Base-by-base conservation (phyloP, 35 echinoderm and acorn worm genomes). In the Apostichopus californicus region DNA sequence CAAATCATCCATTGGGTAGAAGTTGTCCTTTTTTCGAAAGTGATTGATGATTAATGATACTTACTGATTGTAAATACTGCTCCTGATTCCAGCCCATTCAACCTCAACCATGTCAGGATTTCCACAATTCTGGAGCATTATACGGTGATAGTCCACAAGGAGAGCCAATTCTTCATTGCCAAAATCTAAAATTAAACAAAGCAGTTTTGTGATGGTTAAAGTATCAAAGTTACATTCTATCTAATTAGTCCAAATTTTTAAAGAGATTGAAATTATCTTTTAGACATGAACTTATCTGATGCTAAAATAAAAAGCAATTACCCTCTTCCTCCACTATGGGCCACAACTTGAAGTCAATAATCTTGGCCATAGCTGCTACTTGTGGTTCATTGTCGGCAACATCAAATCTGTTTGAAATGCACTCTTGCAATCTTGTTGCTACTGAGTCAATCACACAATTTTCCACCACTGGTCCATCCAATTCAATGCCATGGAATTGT, bases 281-380 rank as follows among this genome's bases (percentile, higher is more conserved):
- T 34, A 34, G 28, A 34, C 28, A 34, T 34, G 28, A 34, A 34
- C 28, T 34, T 34, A 34, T 34, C 28, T 34, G 28, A 34, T 34
- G 28, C 28, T 34, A 34, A 34, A 34, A 34, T 34, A 34, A 34
- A 81, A 20, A 46, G 7, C 80, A n/a, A n/a, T 56, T 54, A 56
- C 80, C 80, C 5, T 83, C 12, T 83, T 83, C 54, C 46, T 83
- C 46, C 13, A 13, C 22, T 8, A 83, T 34, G 55, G 54, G 80
- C 54, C 55, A 83, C 55, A 10, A 83, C 80, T 83, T 83, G 22
- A 83, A 34, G 80, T 83, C 56, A 7, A 34, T 83, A 54, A 56
- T 83, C 56, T 20, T 83, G 22, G 56, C 80, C 46, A 34, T 11
- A 56, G 53, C 80, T 34, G 55, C 80, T 54, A 83, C 9, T 56